These are phyloP conservation scores for Symphodus melops DNA, from an alignment of 2,113 vertebrate genomes.

Conservation along the genomic window DNA sequence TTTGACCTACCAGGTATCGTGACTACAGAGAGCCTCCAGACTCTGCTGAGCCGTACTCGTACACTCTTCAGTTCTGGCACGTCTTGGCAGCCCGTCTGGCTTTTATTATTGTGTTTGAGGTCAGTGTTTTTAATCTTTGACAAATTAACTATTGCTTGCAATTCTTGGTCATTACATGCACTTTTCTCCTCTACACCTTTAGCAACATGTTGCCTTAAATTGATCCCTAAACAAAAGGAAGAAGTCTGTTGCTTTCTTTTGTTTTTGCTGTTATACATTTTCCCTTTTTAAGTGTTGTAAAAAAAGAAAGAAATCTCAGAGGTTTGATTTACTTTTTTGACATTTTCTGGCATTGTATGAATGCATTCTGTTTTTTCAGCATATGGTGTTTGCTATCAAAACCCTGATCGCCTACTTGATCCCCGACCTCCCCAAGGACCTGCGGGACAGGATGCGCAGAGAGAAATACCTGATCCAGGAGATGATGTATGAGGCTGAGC, in stretches of 20 bases:
- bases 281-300: background rate
- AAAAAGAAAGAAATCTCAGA: background rate
- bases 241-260: background rate
- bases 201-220: background rate
- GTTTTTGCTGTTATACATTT: background rate
- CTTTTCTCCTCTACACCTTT: background rate
- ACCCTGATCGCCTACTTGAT: constrained; percentile 98
- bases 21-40: constrained; percentile 94
- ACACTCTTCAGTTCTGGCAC: constrained; percentile 97
- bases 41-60: constrained; percentile 87
- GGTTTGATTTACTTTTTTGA: background rate
- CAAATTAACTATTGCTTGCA: constrained; percentile 8
- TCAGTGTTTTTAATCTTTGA: constrained; percentile 66
- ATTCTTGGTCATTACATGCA: constrained; percentile 6
- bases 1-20: constrained; percentile 85
- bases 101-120: constrained; percentile 98
- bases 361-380: constrained; percentile 80
- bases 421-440: constrained; percentile 96
- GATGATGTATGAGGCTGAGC: constrained; percentile 97
- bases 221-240: background rate
- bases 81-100: constrained; percentile 93
- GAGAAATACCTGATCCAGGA: constrained; percentile 99
- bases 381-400: constrained; percentile 97
- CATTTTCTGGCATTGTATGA: background rate
- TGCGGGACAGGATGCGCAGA: constrained; percentile 94